phyloP scores from a whole-genome alignment of 2,888 invertebrate species.

The Ormyrus rosae region DNA sequence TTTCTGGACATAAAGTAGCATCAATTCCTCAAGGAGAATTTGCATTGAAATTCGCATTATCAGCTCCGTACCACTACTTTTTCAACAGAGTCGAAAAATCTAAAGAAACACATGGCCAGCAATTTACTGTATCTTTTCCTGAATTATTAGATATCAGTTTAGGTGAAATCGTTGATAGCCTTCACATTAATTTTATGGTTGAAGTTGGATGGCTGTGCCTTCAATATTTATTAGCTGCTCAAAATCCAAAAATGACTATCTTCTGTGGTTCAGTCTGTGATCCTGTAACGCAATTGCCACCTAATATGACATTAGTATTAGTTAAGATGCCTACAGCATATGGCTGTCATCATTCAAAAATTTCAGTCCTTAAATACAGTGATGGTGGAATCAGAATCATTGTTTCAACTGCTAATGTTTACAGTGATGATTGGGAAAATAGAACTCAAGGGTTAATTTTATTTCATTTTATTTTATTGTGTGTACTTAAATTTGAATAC shows the following conservation, averaged over 20 bases:
- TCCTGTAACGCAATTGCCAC: conserved; percentile 57
- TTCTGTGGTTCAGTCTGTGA: conserved; percentile 62
- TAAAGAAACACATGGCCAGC: conserved; percentile 81
- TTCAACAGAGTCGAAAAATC: conserved; percentile 84
- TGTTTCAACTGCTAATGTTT: conserved; percentile 94
- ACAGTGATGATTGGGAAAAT: conserved; percentile 94
- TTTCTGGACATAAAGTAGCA: conserved; percentile 76
- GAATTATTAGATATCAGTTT: conserved; percentile 88
- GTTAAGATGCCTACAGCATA: conserved; percentile 64
- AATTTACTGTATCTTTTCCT: conserved; percentile 83
- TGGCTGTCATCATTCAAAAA: conserved; percentile 79
- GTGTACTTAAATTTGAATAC: not conserved
- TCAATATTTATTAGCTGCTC: conserved; percentile 88
- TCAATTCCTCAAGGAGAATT: conserved; percentile 81
- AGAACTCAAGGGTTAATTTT: conserved; percentile 89
- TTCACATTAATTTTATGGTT: conserved; percentile 96
- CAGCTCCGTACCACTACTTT: conserved; percentile 86
- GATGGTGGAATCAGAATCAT: conserved; percentile 90
- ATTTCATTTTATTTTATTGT: not conserved
- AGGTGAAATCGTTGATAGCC: conserved; percentile 84
- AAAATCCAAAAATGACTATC: conserved; percentile 77
- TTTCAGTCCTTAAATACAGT: conserved; percentile 90
- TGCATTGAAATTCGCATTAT: conserved; percentile 81
- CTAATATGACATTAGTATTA: conserved; percentile 64
- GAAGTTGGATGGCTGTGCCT: conserved; percentile 92